These are phyloP conservation scores for Clarias laeviceps DNA, from an alignment of 2,797 vertebrate species.

Conservation along the genomic window DNA sequence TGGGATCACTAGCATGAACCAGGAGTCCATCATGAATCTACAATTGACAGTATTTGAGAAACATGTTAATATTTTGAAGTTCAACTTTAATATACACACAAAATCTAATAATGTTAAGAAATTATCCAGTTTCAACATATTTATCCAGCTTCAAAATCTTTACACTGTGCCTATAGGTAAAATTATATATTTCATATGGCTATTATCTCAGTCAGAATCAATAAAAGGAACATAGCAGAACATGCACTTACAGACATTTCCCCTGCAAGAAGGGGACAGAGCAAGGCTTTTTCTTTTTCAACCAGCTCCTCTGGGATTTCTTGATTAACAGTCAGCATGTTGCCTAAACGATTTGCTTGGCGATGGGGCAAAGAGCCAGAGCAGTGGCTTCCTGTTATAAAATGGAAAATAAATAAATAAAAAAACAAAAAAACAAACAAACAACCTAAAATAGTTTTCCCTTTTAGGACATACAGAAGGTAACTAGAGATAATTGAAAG, in stretches of 20 bases:
- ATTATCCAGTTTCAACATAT: neutral
- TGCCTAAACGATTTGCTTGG: constrained; percentile 65
- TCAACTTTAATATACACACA: neutral
- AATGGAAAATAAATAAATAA: neutral
- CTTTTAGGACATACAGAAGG: neutral
- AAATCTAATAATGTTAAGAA: neutral
- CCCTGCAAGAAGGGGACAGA: constrained; percentile 76
- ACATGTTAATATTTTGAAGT: neutral
- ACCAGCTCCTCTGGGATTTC: constrained; percentile 79
- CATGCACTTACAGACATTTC: constrained; percentile 81
- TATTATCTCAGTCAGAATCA: neutral
- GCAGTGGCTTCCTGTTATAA: constrained; percentile 70
- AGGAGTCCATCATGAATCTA: constrained; percentile 81
- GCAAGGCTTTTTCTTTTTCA: constrained; percentile 63
- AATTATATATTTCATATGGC: neutral
- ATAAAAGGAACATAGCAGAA: neutral
- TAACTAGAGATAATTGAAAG: neutral
- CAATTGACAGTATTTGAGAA: neutral
- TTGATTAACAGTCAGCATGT: constrained; percentile 81
- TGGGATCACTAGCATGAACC: constrained; percentile 78
- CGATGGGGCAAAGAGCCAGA: constrained; percentile 73
- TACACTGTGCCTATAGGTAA: neutral
- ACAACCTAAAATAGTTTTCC: neutral
- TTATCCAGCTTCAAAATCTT: neutral
- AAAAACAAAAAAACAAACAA: no score